Conservation (phyloP, 2,888 invertebrate genomes). For the Malacosoma neustria region DNA sequence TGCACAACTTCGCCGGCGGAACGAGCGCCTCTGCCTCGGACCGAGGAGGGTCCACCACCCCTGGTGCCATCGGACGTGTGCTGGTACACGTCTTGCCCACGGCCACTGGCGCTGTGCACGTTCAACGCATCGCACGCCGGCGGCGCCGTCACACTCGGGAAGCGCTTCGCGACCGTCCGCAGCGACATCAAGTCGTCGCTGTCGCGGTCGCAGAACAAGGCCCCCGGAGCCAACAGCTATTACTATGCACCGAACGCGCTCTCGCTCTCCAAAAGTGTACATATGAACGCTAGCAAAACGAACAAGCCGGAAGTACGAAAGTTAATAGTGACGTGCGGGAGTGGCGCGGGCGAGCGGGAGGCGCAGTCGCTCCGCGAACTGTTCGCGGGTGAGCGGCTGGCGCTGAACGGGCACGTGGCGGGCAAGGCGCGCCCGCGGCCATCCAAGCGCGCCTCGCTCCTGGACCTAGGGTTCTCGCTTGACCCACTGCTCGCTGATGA, state of each 20-base stretch:
- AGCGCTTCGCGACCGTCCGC: constrained; percentile 62
- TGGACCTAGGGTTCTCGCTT: constrained; percentile 58
- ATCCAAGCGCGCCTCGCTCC: constrained; percentile 20
- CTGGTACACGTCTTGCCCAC: constrained; percentile 73
- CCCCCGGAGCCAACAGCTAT: constrained; percentile 42
- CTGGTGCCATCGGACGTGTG: constrained; percentile 50
- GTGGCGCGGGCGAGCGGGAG: constrained; percentile 5
- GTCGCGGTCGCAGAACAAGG: constrained; percentile 49
- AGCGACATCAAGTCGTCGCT: constrained; percentile 64
- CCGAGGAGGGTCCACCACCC: constrained; percentile 34
- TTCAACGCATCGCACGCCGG: constrained; percentile 75
- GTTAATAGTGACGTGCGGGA: constrained; percentile 56
- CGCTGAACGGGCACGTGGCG: constrained; percentile 43
- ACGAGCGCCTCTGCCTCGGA: constrained; percentile 17
- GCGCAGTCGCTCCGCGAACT: constrained; percentile 45
- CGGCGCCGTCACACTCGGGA: constrained; percentile 69
- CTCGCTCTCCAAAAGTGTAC: constrained; percentile 57
- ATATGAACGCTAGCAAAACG: constrained; percentile 56
- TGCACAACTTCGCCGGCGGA: constrained; percentile 23
- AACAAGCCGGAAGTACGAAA: constrained; percentile 66
- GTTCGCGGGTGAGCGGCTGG: constrained; percentile 36
- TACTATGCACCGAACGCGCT: constrained; percentile 49
- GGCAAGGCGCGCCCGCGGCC: not conserved
- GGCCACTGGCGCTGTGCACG: constrained; percentile 75
- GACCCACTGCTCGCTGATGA: constrained; percentile 68